Evolutionary conservation across 2,797 vertebrate genomes (phyloP), one percentile per base, ranked within the genome.

Genomic region (Sebastes paucispinis): DNA sequence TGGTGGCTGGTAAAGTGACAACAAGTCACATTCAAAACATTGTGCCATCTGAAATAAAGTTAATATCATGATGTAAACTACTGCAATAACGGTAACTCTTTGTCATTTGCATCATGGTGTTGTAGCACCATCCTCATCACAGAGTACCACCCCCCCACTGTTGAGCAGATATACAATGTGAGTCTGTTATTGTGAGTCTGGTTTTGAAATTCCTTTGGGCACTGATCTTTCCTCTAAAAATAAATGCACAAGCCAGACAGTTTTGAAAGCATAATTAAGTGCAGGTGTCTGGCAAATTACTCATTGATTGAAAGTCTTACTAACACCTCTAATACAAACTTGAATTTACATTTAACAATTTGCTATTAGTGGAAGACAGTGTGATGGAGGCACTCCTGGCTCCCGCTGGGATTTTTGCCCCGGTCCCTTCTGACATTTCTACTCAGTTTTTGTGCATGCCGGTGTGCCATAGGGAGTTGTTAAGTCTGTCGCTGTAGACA

Each of bases 391-490:
- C 43, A 39, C 58, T 34, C 60, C 12, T 25, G 18, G 59, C 10
- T 82, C 59, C 64, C 69, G 7, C 13, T 71, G 70, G 77, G 69
- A 62, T 29, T 60, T 76, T 57, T 66, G 34, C 18, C 25, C 16
- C 20, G 58, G 24, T 79, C 57, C 24, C 54, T 13, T 43, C 71
- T 64, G 76, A 59, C 79, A 34, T 69, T 64, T 36, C 22, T 72
- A 6, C 2, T 39, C 22, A 24, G 34, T 58, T 62, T 50, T 29
- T 47, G 36, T 64, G 27, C 63, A 25, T 60, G 54, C 64, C 39
- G 31, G 39, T 57, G 29, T 75, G 64, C 79, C 57, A 63, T 24
- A 20, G 75, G 68, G 79, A 82, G 25, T 25, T 76, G 62, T 75
- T 59, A 34, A 62, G 25, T 77, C 58, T 76, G 60, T 80, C 43